Percentiles rank a stretch among this genome's conserved stretches.
Conservation (phyloP, 2,797 vertebrate species). For the Adelosebastes latens region DNA sequence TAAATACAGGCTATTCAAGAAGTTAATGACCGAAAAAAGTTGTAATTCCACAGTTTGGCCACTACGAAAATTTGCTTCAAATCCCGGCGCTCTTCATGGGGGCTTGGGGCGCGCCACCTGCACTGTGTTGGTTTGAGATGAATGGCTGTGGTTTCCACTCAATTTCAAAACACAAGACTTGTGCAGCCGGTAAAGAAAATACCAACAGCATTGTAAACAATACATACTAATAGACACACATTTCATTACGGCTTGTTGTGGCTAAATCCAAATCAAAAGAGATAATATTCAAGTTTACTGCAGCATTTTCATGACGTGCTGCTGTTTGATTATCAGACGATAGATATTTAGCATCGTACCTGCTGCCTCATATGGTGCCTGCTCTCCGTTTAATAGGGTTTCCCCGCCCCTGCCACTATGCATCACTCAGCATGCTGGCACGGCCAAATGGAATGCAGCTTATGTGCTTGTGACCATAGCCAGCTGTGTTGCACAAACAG, state of each 20-base stretch:
- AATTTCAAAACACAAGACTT: neutral
- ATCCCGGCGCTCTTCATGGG: no score
- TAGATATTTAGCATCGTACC: neutral
- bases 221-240: neutral
- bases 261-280: neutral
- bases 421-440: neutral
- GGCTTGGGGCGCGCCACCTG: neutral
- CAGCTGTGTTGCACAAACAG: constrained; percentile 24
- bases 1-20: no score
- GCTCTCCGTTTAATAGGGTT: neutral
- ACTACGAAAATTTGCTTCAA: no score
- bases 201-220: neutral
- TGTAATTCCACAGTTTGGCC: no score
- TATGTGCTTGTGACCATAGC: neutral
- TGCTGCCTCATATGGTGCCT: neutral
- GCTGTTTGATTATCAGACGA: neutral
- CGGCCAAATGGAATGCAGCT: neutral
- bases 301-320: neutral
- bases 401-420: neutral
- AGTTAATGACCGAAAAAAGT: no score
- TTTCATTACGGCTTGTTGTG: neutral
- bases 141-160: neutral
- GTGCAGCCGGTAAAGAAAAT: neutral
- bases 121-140: neutral
- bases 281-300: neutral